Evolutionary conservation across 2,888 invertebrate genomes (phyloP).

Genomic region (Rhopalosiphum nymphaeae): DNA sequence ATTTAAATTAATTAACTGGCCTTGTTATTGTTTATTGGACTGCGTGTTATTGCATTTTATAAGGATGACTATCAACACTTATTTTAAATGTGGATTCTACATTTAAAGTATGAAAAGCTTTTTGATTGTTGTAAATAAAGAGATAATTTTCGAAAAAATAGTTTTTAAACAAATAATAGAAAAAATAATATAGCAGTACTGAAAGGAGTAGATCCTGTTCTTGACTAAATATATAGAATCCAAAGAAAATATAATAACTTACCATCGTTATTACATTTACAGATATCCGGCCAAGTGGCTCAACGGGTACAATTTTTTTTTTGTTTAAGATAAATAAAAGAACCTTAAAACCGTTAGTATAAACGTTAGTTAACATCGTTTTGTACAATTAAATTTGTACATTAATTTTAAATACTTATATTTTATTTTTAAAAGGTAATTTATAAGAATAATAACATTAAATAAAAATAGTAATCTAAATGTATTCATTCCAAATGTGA

Average conservation of each 20-base stretch:
- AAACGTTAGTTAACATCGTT: neutral
- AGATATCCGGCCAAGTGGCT: neutral
- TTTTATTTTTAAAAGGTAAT: neutral
- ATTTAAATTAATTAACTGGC: slow-evolving; percentile 30
- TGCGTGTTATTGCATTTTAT: neutral
- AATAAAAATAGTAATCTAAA: neutral
- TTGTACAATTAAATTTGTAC: neutral
- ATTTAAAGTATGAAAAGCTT: neutral
- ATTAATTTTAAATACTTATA: neutral
- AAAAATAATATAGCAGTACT: neutral
- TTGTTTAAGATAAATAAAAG: neutral
- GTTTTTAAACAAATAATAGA: neutral
- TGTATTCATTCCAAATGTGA: neutral
- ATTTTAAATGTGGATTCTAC: neutral
- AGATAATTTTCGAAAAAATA: neutral
- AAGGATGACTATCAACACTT: neutral
- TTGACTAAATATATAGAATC: neutral
- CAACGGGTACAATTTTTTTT: neutral
- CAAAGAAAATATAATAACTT: neutral
- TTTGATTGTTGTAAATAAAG: neutral
- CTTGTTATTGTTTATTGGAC: neutral
- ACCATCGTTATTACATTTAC: neutral
- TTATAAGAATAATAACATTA: neutral
- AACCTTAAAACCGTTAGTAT: neutral
- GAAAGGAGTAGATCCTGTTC: neutral